A percentile compares a stretch with the other conserved stretches of the same genome.
phyloP scores from a whole-genome alignment of 1,140 invertebrate species.

The Paraescarpia echinospica region DNA sequence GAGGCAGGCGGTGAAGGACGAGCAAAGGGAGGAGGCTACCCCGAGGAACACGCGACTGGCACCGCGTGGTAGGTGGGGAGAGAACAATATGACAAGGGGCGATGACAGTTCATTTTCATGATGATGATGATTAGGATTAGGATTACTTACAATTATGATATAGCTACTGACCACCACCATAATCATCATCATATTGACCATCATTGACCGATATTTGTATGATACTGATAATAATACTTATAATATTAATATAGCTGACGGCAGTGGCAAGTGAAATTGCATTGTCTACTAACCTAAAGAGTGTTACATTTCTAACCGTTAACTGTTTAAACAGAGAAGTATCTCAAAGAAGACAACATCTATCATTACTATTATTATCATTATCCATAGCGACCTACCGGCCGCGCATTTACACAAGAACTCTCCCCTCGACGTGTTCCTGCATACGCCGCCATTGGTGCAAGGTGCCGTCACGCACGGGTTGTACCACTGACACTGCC shows the following conservation, averaged over 20 bases:
- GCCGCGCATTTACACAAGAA: slow-evolving; percentile 20
- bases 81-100: not conserved
- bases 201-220: too few relatives aligned
- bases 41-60: not conserved
- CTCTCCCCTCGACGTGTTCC: slow-evolving; percentile 13
- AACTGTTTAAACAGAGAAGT: too few relatives aligned
- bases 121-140: not conserved
- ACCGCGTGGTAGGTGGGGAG: not conserved
- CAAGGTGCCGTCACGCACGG: slow-evolving; percentile 40
- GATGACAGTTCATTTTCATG: not conserved
- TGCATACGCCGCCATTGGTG: slow-evolving; percentile 22
- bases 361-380: too few relatives aligned
- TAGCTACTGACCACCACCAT: not conserved
- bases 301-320: too few relatives aligned
- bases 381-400: slow-evolving; percentile 13
- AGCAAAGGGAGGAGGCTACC: not conserved
- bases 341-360: too few relatives aligned
- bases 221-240: too few relatives aligned
- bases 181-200: not conserved
- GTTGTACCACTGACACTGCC: slow-evolving; percentile 50
- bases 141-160: not conserved
- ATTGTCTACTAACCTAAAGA: too few relatives aligned
- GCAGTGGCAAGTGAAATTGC: too few relatives aligned
- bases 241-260: too few relatives aligned
- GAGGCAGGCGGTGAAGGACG: not conserved